Conservation (phyloP, 2,888 invertebrate genomes). For the Agonum fuliginosum region DNA sequence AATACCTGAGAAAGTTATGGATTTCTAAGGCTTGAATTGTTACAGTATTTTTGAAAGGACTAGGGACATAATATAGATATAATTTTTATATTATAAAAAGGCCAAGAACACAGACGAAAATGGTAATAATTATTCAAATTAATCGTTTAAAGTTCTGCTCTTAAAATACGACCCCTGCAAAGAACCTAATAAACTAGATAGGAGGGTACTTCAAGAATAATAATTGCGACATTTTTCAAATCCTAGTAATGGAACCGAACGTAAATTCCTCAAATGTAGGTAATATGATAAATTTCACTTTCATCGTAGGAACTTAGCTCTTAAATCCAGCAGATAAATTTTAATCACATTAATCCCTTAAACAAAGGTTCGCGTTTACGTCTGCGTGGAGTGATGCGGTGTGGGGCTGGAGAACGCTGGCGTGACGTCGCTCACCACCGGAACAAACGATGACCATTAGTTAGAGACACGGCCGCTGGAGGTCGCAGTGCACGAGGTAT, state of each 20-base stretch:
- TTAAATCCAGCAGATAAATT: conserved; percentile 29
- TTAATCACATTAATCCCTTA: conserved; percentile 35
- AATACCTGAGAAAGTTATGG: no score
- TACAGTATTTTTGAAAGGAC: no score
- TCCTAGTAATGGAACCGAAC: background rate
- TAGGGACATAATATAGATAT: no score
- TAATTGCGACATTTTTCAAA: background rate
- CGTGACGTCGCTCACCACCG: conserved; percentile 44
- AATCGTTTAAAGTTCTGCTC: no score
- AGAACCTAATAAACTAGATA: background rate
- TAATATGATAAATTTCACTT: conserved; percentile 39
- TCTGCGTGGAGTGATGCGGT: background rate
- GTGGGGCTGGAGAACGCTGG: background rate
- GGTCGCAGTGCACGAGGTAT: conserved; percentile 45
- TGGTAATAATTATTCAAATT: no score
- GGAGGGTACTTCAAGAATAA: background rate
- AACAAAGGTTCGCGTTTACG: conserved; percentile 12
- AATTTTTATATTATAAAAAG: no score
- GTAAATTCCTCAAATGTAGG: no score
- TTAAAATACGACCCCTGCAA: no score
- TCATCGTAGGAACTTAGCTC: conserved; percentile 6
- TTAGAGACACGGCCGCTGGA: conserved; percentile 28
- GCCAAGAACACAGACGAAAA: no score
- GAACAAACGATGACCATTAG: conserved; percentile 59
- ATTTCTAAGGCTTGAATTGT: no score